phyloP scores from a whole-genome alignment of 1,140 invertebrate genomes.

The Antheraea mylitta region DNA sequence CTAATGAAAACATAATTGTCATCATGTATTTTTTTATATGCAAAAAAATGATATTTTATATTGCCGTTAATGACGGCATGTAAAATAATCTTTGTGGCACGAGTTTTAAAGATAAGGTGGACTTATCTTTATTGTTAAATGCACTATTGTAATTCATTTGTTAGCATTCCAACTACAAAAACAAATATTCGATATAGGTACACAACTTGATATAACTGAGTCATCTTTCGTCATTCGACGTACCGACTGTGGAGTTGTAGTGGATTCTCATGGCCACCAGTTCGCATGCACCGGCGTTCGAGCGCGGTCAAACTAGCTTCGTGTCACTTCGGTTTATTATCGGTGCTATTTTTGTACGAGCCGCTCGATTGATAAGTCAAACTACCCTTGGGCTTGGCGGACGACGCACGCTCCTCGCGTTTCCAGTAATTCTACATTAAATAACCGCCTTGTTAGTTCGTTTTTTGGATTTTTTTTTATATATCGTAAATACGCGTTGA shows the following conservation, averaged over 20 bases:
- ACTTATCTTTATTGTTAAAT: background rate
- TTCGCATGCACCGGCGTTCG: constrained; percentile 64
- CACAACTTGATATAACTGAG: constrained; percentile 55
- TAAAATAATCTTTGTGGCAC: background rate
- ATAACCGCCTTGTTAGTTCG: background rate
- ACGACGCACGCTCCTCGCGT: constrained; percentile 31
- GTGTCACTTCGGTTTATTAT: constrained; percentile 26
- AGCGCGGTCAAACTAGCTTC: constrained; percentile 48
- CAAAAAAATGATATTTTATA: too few relatives aligned
- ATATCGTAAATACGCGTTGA: constrained; percentile 23
- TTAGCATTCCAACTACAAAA: constrained; percentile 32
- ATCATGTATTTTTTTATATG: too few relatives aligned
- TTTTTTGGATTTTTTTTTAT: background rate
- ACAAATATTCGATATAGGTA: constrained; percentile 43
- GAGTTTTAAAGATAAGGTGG: background rate
- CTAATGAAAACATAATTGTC: background rate
- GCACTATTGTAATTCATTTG: constrained; percentile 7
- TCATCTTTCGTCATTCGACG: constrained; percentile 62
- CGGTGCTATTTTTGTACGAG: constrained; percentile 52
- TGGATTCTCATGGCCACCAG: constrained; percentile 48
- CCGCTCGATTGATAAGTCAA: constrained; percentile 59
- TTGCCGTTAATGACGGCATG: background rate
- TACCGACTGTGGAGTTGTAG: constrained; percentile 20
- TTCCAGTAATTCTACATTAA: background rate
- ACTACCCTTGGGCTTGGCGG: constrained; percentile 33